Conservation (phyloP, 2,888 invertebrate genomes). For the Hypomecis atomaria region DNA sequence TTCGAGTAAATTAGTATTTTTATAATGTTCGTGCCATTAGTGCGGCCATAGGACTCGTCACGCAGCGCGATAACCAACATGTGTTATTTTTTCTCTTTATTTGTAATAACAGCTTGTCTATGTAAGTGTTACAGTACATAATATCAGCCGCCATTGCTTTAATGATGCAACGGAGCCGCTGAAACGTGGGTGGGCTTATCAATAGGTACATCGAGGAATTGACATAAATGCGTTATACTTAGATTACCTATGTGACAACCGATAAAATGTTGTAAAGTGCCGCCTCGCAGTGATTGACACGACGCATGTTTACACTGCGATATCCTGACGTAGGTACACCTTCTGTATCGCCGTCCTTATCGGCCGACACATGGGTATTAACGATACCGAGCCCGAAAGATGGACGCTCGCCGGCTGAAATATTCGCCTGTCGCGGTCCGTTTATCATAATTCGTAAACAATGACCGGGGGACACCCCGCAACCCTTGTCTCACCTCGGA, state of each 20-base stretch:
- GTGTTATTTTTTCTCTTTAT: conserved; percentile 53
- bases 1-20: conserved; percentile 43
- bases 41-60: conserved; percentile 35
- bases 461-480: conserved; percentile 60
- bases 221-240: conserved; percentile 83
- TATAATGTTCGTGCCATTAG: conserved; percentile 41
- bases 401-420: conserved; percentile 46
- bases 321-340: conserved; percentile 71
- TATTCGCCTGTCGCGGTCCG: conserved; percentile 38
- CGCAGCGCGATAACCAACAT: conserved; percentile 51
- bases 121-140: conserved; percentile 48
- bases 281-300: conserved; percentile 81
- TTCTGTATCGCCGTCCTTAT: conserved; percentile 74
- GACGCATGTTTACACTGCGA: conserved; percentile 73
- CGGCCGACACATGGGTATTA: conserved; percentile 67
- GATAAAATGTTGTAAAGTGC: conserved; percentile 82
- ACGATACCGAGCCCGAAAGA: conserved; percentile 61
- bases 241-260: conserved; percentile 79
- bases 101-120: conserved; percentile 57
- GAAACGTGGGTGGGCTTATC: conserved; percentile 82
- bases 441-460: conserved; percentile 68
- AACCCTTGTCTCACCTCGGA: conserved; percentile 80
- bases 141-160: conserved; percentile 66
- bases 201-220: conserved; percentile 76
- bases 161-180: conserved; percentile 68